phyloP scores from a whole-genome alignment of 2,888 invertebrate species.

The Microctonus brassicae region DNA sequence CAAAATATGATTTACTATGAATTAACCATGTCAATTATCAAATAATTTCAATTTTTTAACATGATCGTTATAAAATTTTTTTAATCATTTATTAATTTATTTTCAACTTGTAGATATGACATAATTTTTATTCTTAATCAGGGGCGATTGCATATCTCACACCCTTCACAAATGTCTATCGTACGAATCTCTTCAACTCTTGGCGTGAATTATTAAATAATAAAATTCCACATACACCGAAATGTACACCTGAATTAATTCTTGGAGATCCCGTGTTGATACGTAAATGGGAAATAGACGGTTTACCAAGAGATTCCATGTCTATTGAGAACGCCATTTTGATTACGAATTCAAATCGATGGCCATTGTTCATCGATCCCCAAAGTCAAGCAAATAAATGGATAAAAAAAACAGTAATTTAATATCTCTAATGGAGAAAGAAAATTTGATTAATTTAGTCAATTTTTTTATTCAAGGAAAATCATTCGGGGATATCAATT shows the following conservation, averaged over 20 bases:
- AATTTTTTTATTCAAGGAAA: conserved; percentile 72
- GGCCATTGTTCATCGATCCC: conserved; percentile 93
- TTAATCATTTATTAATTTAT: background rate
- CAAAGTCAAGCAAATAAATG: conserved; percentile 94
- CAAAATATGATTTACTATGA: too few species aligned
- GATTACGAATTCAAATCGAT: conserved; percentile 84
- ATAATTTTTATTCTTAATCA: conserved; percentile 47
- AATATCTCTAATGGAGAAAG: background rate
- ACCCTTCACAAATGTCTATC: conserved; percentile 80
- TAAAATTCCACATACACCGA: conserved; percentile 77
- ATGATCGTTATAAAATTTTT: too few species aligned
- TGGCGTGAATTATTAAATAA: conserved; percentile 71
- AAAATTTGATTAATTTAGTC: background rate
- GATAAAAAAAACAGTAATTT: conserved; percentile 86
- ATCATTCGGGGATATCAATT: conserved; percentile 78
- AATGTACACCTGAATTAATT: conserved; percentile 77
- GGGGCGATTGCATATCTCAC: conserved; percentile 87
- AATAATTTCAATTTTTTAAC: too few species aligned
- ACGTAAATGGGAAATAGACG: conserved; percentile 87
- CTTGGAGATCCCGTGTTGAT: conserved; percentile 84
- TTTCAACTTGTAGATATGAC: background rate
- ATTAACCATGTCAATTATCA: too few species aligned
- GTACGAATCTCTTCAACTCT: conserved; percentile 74
- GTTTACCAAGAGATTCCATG: conserved; percentile 85
- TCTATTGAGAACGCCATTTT: conserved; percentile 92